These are phyloP conservation scores for Drosophila mauritiana DNA, from an alignment of 1,140 invertebrate genomes.

Conservation along the genomic window DNA sequence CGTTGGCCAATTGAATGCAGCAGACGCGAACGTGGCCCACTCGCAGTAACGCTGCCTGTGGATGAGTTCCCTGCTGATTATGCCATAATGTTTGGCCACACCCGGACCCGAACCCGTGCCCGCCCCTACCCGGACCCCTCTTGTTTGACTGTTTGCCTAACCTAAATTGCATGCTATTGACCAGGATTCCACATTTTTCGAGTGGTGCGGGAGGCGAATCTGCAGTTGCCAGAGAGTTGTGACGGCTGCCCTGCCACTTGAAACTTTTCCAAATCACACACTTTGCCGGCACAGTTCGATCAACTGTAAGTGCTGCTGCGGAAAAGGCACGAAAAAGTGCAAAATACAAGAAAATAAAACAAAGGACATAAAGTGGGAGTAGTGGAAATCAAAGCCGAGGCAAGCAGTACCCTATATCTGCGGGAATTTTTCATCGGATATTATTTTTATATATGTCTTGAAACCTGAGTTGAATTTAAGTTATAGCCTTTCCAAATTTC, in stretches of 20 bases:
- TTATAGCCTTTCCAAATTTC: not conserved
- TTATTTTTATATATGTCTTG: no score
- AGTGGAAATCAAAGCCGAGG: not conserved
- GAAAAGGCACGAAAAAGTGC: slow-evolving; percentile 24
- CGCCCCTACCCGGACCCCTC: not conserved
- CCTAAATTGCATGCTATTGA: slow-evolving; percentile 78
- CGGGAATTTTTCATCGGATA: no score
- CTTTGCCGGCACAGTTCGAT: slow-evolving; percentile 66
- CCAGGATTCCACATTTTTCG: slow-evolving; percentile 69
- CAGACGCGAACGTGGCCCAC: slow-evolving; percentile 42
- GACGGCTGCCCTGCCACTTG: slow-evolving; percentile 53
- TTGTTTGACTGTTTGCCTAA: slow-evolving; percentile 71
- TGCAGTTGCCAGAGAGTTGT: slow-evolving; percentile 21
- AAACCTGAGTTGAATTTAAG: not conserved
- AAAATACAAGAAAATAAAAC: slow-evolving; percentile 35
- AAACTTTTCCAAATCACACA: slow-evolving; percentile 66
- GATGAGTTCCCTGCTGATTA: slow-evolving; percentile 58
- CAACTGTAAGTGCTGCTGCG: slow-evolving; percentile 50
- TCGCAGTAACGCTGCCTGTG: slow-evolving; percentile 9
- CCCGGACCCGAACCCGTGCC: not conserved
- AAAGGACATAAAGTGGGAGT: slow-evolving; percentile 21
- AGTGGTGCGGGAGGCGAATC: slow-evolving; percentile 34
- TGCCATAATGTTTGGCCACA: slow-evolving; percentile 73
- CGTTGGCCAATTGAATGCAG: slow-evolving; percentile 63
- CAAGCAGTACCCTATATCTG: not conserved